These are phyloP conservation scores for Antitype chi DNA, from an alignment of 2,888 invertebrate genomes.

Conservation along the genomic window DNA sequence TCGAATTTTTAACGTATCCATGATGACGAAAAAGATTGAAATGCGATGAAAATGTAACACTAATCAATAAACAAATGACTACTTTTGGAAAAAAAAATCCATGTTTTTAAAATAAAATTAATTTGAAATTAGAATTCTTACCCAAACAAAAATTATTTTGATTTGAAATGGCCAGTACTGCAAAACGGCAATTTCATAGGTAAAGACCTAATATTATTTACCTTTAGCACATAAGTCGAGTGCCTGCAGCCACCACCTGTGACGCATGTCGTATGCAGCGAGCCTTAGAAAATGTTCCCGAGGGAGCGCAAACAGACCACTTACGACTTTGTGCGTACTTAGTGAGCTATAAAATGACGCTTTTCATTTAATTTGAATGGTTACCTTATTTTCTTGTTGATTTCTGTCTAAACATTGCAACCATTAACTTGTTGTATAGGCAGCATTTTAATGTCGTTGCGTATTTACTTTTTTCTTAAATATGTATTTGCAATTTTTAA, in stretches of 20 bases:
- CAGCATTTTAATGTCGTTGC: neutral
- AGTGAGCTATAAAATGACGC: slow-evolving; percentile 51
- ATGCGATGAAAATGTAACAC: too few species aligned
- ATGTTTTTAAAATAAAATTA: too few species aligned
- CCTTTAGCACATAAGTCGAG: neutral
- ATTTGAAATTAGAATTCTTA: too few species aligned
- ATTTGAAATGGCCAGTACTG: too few species aligned
- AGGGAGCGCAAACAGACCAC: slow-evolving; percentile 56
- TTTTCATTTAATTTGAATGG: neutral
- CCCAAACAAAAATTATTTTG: too few species aligned
- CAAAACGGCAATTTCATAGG: too few species aligned
- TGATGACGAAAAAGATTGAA: too few species aligned
- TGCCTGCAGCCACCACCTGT: neutral
- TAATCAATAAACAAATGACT: too few species aligned
- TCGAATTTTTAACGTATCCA: too few species aligned
- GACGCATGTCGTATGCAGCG: slow-evolving; percentile 9
- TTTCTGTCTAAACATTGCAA: neutral
- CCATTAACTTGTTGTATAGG: neutral
- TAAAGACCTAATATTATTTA: too few species aligned
- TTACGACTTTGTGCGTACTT: slow-evolving; percentile 52
- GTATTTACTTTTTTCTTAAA: neutral
- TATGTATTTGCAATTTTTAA: too few species aligned
- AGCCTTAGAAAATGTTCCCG: slow-evolving; percentile 57
- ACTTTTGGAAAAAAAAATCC: too few species aligned
- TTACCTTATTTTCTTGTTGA: neutral